Conservation (phyloP, 1,140 invertebrate genomes). For the Meteorus sp. region DNA sequence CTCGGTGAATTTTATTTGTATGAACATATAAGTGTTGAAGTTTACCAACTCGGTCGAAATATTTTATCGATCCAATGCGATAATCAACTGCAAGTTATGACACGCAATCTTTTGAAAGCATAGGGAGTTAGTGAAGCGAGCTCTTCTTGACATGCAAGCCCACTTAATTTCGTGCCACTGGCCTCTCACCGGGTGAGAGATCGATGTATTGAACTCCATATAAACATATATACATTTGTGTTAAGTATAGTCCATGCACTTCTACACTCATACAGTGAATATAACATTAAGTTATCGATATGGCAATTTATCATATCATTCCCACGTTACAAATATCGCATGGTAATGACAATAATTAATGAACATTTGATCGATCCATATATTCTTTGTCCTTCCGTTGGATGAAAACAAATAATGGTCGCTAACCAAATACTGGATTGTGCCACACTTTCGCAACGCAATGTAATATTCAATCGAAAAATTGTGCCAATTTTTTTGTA, state of each 20-base stretch:
- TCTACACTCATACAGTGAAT: too few relatives aligned
- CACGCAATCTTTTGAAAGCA: constrained; percentile 31
- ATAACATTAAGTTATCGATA: too few relatives aligned
- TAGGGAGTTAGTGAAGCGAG: background rate
- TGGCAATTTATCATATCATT: background rate
- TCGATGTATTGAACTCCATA: background rate
- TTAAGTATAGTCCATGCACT: background rate
- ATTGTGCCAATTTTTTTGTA: too few relatives aligned
- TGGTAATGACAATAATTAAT: background rate
- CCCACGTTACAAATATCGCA: background rate
- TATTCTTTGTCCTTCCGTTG: too few relatives aligned
- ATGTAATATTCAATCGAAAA: too few relatives aligned
- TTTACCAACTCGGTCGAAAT: constrained; percentile 17
- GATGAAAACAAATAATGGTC: too few relatives aligned
- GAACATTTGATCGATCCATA: too few relatives aligned
- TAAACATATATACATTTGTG: too few relatives aligned
- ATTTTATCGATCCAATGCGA: constrained; percentile 23
- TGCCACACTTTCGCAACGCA: too few relatives aligned
- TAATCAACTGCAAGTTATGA: constrained; percentile 35
- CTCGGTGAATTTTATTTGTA: too few relatives aligned
- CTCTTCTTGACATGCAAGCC: constrained; percentile 32
- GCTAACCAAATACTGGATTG: too few relatives aligned
- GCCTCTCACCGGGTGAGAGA: constrained; percentile 6
- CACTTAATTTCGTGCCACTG: constrained; percentile 32
- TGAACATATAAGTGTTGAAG: too few relatives aligned